A percentile compares a stretch with the other conserved stretches of the same genome.
These are phyloP conservation scores for Capitulum mitella DNA, from an alignment of 2,888 invertebrate species.

Conservation along the genomic window DNA sequence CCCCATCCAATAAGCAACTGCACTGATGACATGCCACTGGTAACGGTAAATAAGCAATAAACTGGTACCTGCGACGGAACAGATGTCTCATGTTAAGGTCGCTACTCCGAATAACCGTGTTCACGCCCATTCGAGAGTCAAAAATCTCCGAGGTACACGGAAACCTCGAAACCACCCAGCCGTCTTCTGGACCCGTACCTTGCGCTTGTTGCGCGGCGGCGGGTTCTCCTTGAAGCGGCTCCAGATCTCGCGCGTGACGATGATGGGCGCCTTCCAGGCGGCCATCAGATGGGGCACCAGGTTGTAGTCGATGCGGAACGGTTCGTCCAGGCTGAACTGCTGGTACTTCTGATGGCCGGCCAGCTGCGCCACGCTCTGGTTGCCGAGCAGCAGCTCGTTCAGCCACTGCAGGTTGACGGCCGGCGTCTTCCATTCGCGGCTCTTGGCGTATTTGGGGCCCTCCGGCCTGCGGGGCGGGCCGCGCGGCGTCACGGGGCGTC, in stretches of 20 bases:
- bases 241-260: constrained; percentile 56
- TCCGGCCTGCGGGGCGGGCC: constrained; percentile 62
- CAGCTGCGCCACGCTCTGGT: constrained; percentile 34
- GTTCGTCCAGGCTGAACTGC: constrained; percentile 69
- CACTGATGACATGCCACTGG: too few species aligned
- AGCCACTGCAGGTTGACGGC: constrained; percentile 91
- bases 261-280: constrained; percentile 89
- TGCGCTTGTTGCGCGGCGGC: constrained; percentile 40
- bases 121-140: too few species aligned
- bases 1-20: too few species aligned
- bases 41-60: too few species aligned
- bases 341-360: constrained; percentile 65
- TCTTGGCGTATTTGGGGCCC: constrained; percentile 78
- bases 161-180: too few species aligned
- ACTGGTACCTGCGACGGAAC: too few species aligned
- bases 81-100: too few species aligned
- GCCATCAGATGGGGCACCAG: constrained; percentile 83
- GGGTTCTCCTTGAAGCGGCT: constrained; percentile 58
- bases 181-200: too few species aligned
- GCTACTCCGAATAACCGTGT: too few species aligned
- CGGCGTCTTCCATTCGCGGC: constrained; percentile 84
- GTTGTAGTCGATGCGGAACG: constrained; percentile 75
- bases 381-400: constrained; percentile 79
- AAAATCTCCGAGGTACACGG: too few species aligned
- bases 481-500: too few species aligned